Evolutionary conservation across 2,888 invertebrate genomes (phyloP), one percentile per base, ranked within the genome.

Genomic region (Phortica magna): DNA sequence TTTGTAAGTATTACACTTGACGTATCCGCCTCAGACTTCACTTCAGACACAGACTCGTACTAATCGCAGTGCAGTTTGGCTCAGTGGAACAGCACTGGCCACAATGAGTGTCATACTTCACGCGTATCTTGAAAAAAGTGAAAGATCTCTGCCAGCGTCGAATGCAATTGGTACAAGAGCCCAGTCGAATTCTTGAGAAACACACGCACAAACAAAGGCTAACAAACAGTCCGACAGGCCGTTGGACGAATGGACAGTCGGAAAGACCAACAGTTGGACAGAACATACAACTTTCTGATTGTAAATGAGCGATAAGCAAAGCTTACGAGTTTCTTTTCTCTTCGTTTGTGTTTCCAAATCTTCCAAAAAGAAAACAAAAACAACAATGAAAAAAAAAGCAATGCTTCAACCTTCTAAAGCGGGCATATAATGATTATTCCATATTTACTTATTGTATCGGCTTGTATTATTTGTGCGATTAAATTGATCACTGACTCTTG

Each of bases 391-490:
- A 48, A 14, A 48, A 48, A 48, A 48, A 9, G 48, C 48, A 48
- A 48, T 48, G 48, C 14, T 48, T 48, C 2, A 9, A 2, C 14
- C 48, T 14, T 14, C 31, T 65, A 9, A n/a, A 17, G 53, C 74
- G 84, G 5, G 79, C 80, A 76, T 71, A 83, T 83, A 85, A 74
- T 83, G 87, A 88, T 88, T 84, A 90, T 90, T 88, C 85, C 88
- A 89, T 90, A 90, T 90, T 90, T 90, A 90, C 89, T 90, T 90
- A 90, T 89, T 89, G 85, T 85, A 80, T 83, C 83, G 83, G 83
- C 82, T 80, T 79, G 80, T 90, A 89, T 90, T 90, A 90, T 90
- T 90, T 90, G 90, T 83, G 88, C 89, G 89, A 90, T 90, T 90
- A 90, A 90, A 90, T 89, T 90, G 90, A 89, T 90, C 90, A 85